Percentiles rank a stretch among this genome's conserved stretches.
Conservation (phyloP, 2,888 invertebrate genomes). For the Amblyteles armatorius region DNA sequence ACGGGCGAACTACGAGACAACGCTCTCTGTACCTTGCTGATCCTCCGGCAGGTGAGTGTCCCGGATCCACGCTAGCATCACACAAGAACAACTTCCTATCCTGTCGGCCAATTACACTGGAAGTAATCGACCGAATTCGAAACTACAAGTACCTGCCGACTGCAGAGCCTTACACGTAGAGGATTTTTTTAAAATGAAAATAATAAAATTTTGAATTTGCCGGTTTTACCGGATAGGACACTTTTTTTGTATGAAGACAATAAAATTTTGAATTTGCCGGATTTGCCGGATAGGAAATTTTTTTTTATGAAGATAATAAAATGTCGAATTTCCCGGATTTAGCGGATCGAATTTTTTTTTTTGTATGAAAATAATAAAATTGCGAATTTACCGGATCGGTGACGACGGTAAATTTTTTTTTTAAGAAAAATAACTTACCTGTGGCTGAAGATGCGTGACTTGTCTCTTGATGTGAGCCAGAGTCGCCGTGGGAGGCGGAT, state of each 20-base stretch:
- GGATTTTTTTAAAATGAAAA: no score
- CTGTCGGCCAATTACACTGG: neutral
- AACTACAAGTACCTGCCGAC: neutral
- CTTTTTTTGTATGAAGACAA: neutral
- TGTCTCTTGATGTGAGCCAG: slow-evolving; percentile 94
- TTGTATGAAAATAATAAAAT: neutral
- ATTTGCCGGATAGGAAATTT: neutral
- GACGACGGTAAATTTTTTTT: neutral
- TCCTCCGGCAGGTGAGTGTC: slow-evolving; percentile 56
- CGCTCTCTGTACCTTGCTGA: slow-evolving; percentile 41
- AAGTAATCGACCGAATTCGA: neutral
- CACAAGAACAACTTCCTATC: neutral
- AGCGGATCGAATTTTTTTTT: no score
- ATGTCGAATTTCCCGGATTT: no score
- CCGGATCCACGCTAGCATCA: slow-evolving; percentile 32
- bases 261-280: neutral
- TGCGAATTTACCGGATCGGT: neutral
- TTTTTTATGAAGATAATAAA: no score
- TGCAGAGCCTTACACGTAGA: neutral
- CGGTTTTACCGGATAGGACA: no score
- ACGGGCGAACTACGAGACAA: slow-evolving; percentile 37
- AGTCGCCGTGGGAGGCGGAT: slow-evolving; percentile 89
- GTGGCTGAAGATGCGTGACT: slow-evolving; percentile 89
- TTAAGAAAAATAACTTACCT: slow-evolving; percentile 58
- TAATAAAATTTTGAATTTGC: no score